Evolutionary conservation across 2,797 vertebrate species (phyloP), one percentile per base, ranked within the genome.

Genomic region (Cyprinella venusta): DNA sequence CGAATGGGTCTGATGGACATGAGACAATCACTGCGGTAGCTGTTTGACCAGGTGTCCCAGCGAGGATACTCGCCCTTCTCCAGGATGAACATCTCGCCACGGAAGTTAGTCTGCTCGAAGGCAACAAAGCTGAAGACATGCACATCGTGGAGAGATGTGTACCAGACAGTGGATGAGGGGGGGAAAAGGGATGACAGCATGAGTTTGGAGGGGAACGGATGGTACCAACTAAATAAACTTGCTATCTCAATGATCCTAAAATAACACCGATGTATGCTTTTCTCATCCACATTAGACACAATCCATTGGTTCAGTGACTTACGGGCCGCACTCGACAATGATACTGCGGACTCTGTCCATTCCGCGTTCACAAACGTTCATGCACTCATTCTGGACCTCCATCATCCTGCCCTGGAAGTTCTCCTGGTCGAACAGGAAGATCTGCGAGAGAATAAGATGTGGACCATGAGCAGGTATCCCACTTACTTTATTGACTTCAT

Each of bases 41-140:
- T 99, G 96, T 96, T 98, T 79, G 97, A 97, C 97, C 97, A 98
- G 91, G 96, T 96, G 90, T 99, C 96, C 98, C 97, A 99, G 94
- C 96, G 97, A 80, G 97, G 97, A 94, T 96, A 98, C 94, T 98
- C 96, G 16, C 97, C 97, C 93, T 97, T 98, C 94, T 99, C 97
- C 95, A 99, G 91, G 93, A 99, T 94, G 87, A 98, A 99, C 97
- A 97, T 98, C 95, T 99, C 97, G 88, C 97, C 97, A 1, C 95
- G 96, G 95, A 97, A 96, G 95, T 96, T 97, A 92, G 95, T 95
- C 92, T 98, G 97, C 94, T 98, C 98, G 1, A 95, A 98, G 92
- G 96, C 96, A 88, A 98, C 97, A 93, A 97, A 98, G 92, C 97
- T 99, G 92, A 68, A 92, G 86, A 88, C 61, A 61, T 40, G 45